Base-by-base conservation (phyloP, 2,888 invertebrate species). In the Syrista parreyssii region DNA sequence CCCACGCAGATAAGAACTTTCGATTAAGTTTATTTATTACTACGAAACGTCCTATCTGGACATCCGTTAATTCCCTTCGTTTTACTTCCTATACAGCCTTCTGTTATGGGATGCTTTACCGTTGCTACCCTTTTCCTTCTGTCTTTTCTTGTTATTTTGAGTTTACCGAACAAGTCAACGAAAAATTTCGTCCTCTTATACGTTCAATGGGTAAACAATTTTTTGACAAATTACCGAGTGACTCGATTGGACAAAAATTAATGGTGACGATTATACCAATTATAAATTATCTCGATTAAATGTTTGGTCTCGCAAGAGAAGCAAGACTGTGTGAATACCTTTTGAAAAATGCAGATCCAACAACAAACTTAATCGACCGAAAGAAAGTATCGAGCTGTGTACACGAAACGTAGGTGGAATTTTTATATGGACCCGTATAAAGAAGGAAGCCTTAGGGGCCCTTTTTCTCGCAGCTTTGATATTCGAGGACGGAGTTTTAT, bases 1-100 rank as follows among this genome's bases (percentile, higher is more conserved):
- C 71, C 71, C 71, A 71, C 71, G 71, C 71, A 71, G 71, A 71
- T 71, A 71, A 71, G 71, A 71, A 71, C 71, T 71, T 71, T 71
- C 71, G 71, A 71, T 71, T 71, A 71, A 71, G 32, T 71, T 71
- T 71, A 71, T 71, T 71, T 71, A 71, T 71, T 71, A 33, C 71
- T 33, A 71, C 71, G 71, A 71, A 71, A 31, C 71, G 71, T 33
- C 32, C 31, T 33, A 71, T 71, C 71, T 31, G 31, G 71, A 71
- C 71, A n/a, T 71, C 71, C 71, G 71, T 71, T 33, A 55, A 55
- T 55, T 55, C 23, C 55, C 23, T 55, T 23, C 23, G 15, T 55
- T 55, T 23, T 55, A 23, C 55, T 55, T 23, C 55, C 23, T 9
- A 23, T 9, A 40, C 9, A 23, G 55, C 15, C 55, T 55, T 55